phyloP scores from a whole-genome alignment of 2,797 vertebrate species.

The Myotis vivesi region DNA sequence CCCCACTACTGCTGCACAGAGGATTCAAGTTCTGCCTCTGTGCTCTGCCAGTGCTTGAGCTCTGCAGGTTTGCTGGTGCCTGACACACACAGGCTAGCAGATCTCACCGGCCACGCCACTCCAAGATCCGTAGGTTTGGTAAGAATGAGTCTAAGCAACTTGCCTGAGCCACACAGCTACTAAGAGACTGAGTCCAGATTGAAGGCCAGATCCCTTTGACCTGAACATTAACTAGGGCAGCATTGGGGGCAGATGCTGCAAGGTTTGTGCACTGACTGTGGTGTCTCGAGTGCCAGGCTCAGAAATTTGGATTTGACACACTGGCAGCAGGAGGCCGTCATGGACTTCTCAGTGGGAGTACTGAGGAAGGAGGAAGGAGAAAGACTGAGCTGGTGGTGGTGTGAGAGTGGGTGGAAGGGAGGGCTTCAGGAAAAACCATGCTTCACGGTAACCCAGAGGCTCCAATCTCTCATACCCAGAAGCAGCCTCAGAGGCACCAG shows the following conservation, averaged over 20 bases:
- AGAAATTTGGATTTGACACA: not conserved
- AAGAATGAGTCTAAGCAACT: not conserved
- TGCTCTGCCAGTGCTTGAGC: not conserved
- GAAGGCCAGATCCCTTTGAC: not conserved
- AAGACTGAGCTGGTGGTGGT: not conserved
- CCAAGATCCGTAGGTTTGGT: not conserved
- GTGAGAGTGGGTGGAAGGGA: not conserved
- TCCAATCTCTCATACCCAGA: not conserved
- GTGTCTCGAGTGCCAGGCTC: not conserved
- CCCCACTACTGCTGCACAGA: fast-evolving
- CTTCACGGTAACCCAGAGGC: not conserved
- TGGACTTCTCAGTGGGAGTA: not conserved
- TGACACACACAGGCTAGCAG: not conserved
- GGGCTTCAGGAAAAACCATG: not conserved
- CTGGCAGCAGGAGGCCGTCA: not conserved
- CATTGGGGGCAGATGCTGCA: not conserved
- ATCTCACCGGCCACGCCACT: not conserved
- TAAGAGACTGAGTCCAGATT: not conserved
- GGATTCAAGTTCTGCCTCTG: not conserved
- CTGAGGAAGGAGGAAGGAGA: not conserved
- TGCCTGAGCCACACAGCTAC: not conserved
- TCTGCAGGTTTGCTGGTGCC: not conserved
- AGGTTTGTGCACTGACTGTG: not conserved
- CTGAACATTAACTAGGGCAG: not conserved
- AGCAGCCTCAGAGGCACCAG: not conserved